phyloP scores from a whole-genome alignment of 2,797 vertebrate species.

The Eulemur albifrons region DNA sequence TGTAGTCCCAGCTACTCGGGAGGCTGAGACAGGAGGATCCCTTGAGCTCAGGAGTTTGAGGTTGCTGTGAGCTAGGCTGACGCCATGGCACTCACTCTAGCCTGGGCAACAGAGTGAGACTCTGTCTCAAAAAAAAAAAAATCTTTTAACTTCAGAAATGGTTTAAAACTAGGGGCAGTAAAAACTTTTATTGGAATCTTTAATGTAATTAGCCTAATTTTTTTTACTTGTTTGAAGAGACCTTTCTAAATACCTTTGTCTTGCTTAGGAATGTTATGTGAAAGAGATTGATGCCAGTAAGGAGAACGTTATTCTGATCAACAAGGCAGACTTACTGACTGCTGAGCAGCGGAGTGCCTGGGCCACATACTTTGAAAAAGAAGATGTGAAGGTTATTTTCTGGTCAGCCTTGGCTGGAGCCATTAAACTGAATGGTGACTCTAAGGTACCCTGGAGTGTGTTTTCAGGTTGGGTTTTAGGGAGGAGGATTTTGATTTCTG shows the following conservation, averaged over 20 bases:
- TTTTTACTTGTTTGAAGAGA: background rate
- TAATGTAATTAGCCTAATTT: background rate
- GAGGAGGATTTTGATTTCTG: background rate
- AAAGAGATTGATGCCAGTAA: conserved; percentile 91
- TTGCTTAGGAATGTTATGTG: conserved; percentile 92
- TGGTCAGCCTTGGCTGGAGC: conserved; percentile 95
- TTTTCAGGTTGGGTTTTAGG: background rate
- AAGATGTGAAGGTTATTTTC: conserved; percentile 92
- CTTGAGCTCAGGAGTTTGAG: too few species aligned
- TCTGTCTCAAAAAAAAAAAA: background rate
- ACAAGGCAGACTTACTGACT: conserved; percentile 95
- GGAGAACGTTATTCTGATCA: conserved; percentile 95
- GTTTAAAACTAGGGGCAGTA: background rate
- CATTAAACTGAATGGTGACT: conserved; percentile 84
- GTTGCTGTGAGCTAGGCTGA: too few species aligned
- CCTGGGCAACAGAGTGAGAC: too few species aligned
- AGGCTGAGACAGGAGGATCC: too few species aligned
- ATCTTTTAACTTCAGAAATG: conserved; percentile 11
- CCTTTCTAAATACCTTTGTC: conserved; percentile 34
- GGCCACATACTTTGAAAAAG: conserved; percentile 92
- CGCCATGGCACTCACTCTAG: too few species aligned
- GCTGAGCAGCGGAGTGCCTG: conserved; percentile 90
- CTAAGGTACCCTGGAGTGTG: conserved; percentile 85
- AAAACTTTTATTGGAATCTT: background rate
- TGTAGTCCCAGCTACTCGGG: too few species aligned